Percentiles rank a stretch among this genome's conserved stretches.
Evolutionary conservation across 1,140 invertebrate species (phyloP).

Genomic region (Drosophila pseudoananassae): DNA sequence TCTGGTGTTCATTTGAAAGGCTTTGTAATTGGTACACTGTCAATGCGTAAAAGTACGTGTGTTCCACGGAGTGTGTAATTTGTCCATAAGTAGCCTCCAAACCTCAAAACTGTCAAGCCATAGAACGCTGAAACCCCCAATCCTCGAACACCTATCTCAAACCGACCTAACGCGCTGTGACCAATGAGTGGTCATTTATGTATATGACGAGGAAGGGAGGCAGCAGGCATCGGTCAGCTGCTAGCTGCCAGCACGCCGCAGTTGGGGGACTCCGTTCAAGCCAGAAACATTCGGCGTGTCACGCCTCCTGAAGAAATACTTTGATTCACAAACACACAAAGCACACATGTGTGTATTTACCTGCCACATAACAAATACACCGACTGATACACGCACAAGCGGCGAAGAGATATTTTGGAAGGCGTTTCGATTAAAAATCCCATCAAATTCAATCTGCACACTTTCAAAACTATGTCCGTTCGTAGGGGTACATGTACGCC

Average conservation of each 20-base stretch:
- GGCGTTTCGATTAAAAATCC: slow-evolving; percentile 58
- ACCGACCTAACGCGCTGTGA: slow-evolving; percentile 51
- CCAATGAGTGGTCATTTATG: slow-evolving; percentile 57
- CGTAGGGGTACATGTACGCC: not conserved
- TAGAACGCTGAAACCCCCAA: not conserved
- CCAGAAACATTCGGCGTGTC: slow-evolving; percentile 56
- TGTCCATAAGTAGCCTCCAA: slow-evolving; percentile 69
- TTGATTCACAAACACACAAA: slow-evolving; percentile 3
- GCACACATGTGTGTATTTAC: not conserved
- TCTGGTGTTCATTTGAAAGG: not conserved
- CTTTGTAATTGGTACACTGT: slow-evolving; percentile 10
- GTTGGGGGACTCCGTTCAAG: not conserved
- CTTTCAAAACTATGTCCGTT: slow-evolving; percentile 5
- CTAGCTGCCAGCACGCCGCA: too few relatives aligned
- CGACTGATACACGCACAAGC: slow-evolving; percentile 1
- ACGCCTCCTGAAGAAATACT: slow-evolving; percentile 35
- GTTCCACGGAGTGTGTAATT: slow-evolving; percentile 49
- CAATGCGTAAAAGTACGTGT: not conserved
- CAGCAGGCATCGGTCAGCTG: not conserved
- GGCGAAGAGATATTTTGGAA: slow-evolving; percentile 39
- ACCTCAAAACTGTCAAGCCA: not conserved
- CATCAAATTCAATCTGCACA: slow-evolving; percentile 40
- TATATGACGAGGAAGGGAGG: slow-evolving; percentile 13
- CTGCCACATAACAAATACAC: not conserved
- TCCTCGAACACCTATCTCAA: slow-evolving; percentile 26